Evolutionary conservation across 2,797 vertebrate genomes (phyloP).

Genomic region (Synanceia verrucosa): DNA sequence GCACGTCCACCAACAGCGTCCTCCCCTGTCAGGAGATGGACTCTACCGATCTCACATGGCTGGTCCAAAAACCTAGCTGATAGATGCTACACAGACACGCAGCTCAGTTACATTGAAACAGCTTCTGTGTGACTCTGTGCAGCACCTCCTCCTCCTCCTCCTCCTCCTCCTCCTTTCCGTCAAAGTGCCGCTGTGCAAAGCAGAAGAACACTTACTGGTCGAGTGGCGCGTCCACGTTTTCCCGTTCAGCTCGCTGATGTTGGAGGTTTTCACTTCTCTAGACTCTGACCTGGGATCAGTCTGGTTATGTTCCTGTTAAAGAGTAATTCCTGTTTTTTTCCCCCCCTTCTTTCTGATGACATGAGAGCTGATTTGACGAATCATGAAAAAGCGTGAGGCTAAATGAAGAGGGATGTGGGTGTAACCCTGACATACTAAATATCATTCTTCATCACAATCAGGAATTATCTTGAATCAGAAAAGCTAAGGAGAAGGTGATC

Average conservation of each 20-base stretch:
- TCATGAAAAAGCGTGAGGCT: conserved; percentile 20
- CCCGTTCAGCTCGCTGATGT: conserved; percentile 47
- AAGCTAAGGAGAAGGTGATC: conserved; percentile 57
- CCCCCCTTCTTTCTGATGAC: background rate
- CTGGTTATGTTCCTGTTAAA: conserved; percentile 42
- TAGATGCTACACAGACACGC: conserved; percentile 49
- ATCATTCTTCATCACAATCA: conserved; percentile 32
- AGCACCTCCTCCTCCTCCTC: conserved; percentile 9
- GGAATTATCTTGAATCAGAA: conserved; percentile 54
- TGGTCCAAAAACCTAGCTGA: conserved; percentile 54
- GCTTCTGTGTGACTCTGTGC: conserved; percentile 57
- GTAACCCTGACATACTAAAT: background rate
- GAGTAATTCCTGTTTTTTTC: conserved; percentile 43
- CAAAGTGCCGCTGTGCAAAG: conserved; percentile 83
- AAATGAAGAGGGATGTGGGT: conserved; percentile 27
- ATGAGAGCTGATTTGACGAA: conserved; percentile 25
- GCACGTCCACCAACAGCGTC: conserved; percentile 21
- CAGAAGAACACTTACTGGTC: conserved; percentile 59
- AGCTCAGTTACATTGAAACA: conserved; percentile 50
- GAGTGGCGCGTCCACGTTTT: conserved; percentile 51
- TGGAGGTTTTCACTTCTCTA: conserved; percentile 40
- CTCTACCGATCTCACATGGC: conserved; percentile 50
- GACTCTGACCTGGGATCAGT: conserved; percentile 54
- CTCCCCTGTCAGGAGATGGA: conserved; percentile 47
- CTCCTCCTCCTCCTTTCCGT: conserved; percentile 30